Conservation (phyloP, 2,797 vertebrate genomes). For the Channallabes apus region DNA sequence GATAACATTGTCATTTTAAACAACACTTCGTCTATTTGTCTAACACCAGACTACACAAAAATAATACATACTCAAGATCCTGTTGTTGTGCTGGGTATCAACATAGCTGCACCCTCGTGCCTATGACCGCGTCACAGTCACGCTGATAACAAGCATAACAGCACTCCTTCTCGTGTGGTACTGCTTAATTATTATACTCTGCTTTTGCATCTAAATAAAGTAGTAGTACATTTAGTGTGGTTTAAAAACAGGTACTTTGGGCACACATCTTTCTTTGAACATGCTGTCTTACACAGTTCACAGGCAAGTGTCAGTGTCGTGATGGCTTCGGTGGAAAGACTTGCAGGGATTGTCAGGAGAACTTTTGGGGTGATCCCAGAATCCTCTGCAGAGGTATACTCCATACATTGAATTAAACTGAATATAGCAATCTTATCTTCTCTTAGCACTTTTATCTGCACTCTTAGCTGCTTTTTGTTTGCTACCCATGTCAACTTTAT, state of each 20-base stretch:
- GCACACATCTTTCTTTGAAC: neutral
- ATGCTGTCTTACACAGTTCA: constrained; percentile 75
- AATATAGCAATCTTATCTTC: neutral
- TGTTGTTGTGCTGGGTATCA: too few species aligned
- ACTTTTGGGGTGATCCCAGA: constrained; percentile 90
- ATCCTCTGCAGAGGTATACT: constrained; percentile 85
- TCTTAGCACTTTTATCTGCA: too few species aligned
- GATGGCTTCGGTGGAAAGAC: constrained; percentile 89
- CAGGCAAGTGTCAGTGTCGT: constrained; percentile 90
- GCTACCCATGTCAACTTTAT: neutral
- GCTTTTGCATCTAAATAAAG: neutral
- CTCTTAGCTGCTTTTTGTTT: neutral
- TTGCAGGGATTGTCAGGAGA: constrained; percentile 91
- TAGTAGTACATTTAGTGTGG: neutral
- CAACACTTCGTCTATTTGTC: too few species aligned
- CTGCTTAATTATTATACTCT: neutral
- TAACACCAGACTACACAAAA: too few species aligned
- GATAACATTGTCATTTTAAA: too few species aligned
- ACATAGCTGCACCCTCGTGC: too few species aligned
- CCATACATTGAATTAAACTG: neutral
- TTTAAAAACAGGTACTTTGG: neutral
- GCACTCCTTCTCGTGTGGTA: too few species aligned
- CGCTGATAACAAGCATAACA: too few species aligned
- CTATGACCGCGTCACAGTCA: too few species aligned
- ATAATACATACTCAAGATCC: too few species aligned